A percentile compares a stretch with the other conserved stretches of the same genome.
These are phyloP conservation scores for Poeciliopsis retropinna DNA, from an alignment of 2,113 vertebrate species.

Conservation along the genomic window DNA sequence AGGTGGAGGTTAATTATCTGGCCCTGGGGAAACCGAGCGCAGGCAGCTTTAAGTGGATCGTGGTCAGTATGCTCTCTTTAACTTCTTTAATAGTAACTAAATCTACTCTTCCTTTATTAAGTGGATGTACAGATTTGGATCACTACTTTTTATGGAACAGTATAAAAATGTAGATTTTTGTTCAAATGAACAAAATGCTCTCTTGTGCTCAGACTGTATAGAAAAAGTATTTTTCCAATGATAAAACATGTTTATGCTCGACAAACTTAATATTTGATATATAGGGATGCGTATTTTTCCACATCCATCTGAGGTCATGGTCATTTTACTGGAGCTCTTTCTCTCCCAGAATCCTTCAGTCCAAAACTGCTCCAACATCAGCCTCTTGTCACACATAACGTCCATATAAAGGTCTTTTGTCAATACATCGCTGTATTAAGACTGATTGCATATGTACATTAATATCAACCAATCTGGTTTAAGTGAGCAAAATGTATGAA, in stretches of 20 bases:
- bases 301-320: constrained; percentile 36
- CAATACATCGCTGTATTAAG: background rate
- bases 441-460: background rate
- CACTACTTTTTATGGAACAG: constrained; percentile 4
- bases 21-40: constrained; percentile 13
- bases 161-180: background rate
- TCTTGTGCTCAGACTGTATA: too few relatives aligned
- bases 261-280: background rate
- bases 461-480: background rate
- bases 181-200: background rate
- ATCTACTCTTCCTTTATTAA: background rate
- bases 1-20: constrained; percentile 57
- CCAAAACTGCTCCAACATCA: background rate
- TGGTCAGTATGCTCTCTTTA: constrained; percentile 36
- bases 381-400: constrained; percentile 4
- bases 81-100: constrained; percentile 10
- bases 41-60: constrained; percentile 16
- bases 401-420: background rate
- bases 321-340: constrained; percentile 27
- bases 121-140: background rate
- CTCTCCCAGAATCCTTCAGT: constrained; percentile 14
- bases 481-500: background rate
- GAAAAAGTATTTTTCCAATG: too few relatives aligned
- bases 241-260: too few relatives aligned
- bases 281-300: constrained; percentile 16